Percentiles rank a stretch among this genome's conserved stretches.
Evolutionary conservation across 2,888 invertebrate genomes (phyloP).

Genomic region (Podotricha telesiphe): DNA sequence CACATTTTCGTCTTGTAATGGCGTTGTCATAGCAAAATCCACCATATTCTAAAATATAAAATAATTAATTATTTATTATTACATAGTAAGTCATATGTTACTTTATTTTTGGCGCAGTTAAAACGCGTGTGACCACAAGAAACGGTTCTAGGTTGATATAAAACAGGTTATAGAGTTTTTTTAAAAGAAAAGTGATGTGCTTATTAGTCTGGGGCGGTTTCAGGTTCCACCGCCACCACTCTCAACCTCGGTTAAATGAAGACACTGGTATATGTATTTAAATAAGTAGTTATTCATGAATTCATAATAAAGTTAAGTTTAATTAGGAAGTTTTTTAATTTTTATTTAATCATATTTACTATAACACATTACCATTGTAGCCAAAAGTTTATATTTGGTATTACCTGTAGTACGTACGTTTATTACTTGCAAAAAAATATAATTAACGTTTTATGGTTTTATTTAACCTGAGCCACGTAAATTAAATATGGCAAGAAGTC

Average conservation of each 20-base stretch:
- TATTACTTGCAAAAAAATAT: not conserved
- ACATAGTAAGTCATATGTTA: not conserved
- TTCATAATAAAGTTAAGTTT: too few species aligned
- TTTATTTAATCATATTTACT: too few species aligned
- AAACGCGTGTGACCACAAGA: too few species aligned
- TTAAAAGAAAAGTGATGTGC: too few species aligned
- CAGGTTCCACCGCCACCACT: too few species aligned
- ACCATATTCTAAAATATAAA: slow-evolving; percentile 85
- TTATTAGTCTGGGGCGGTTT: too few species aligned
- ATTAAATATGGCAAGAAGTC: not conserved
- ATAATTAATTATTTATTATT: not conserved
- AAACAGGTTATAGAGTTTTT: too few species aligned
- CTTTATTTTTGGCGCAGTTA: not conserved
- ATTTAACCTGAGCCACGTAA: not conserved
- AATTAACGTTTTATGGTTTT: not conserved
- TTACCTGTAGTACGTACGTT: not conserved
- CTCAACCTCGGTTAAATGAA: too few species aligned
- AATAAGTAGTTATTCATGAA: too few species aligned
- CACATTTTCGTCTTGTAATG: slow-evolving; percentile 90
- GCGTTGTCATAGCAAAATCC: slow-evolving; percentile 88
- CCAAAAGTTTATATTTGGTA: not conserved
- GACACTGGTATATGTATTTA: too few species aligned
- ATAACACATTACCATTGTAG: not conserved
- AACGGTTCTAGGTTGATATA: too few species aligned
- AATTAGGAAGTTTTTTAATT: too few species aligned